Percentiles rank a stretch among this genome's conserved stretches.
phyloP scores from a whole-genome alignment of 1,140 invertebrate species.

The Akabosia matsudoensis region DNA sequence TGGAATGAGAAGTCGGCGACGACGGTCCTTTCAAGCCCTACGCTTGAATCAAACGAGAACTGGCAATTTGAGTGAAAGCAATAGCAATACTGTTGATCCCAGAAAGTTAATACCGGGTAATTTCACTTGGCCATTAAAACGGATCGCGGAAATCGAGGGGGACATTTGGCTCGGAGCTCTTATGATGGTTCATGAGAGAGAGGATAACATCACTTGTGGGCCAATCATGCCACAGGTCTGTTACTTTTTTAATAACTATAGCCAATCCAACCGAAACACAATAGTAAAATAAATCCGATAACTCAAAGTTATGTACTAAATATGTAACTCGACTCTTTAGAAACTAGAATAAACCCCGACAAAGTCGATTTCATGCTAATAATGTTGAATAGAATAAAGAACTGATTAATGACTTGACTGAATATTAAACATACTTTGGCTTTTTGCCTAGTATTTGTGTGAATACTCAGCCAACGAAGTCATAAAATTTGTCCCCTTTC shows the following conservation, averaged over 20 bases:
- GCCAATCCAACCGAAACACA: no score
- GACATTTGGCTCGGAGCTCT: constrained; percentile 69
- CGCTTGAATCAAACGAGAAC: neutral
- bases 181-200: constrained; percentile 94
- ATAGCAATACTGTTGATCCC: constrained; percentile 2
- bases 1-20: constrained; percentile 28
- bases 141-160: constrained; percentile 75
- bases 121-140: constrained; percentile 74
- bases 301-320: no score
- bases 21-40: constrained; percentile 12
- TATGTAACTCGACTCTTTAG: no score
- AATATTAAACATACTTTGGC: no score
- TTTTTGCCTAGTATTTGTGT: no score
- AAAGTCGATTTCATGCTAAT: no score
- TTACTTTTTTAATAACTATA: neutral
- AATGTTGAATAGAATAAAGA: no score
- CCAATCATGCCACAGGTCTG: constrained; percentile 87
- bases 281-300: no score
- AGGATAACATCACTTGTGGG: constrained; percentile 76
- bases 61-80: neutral
- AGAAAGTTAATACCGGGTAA: neutral
- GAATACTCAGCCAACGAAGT: no score
- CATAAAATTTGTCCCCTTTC: no score
- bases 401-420: no score
- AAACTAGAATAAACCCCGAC: no score